Conservation (phyloP, 2,113 vertebrate species). For the Thalassoma bifasciatum region DNA sequence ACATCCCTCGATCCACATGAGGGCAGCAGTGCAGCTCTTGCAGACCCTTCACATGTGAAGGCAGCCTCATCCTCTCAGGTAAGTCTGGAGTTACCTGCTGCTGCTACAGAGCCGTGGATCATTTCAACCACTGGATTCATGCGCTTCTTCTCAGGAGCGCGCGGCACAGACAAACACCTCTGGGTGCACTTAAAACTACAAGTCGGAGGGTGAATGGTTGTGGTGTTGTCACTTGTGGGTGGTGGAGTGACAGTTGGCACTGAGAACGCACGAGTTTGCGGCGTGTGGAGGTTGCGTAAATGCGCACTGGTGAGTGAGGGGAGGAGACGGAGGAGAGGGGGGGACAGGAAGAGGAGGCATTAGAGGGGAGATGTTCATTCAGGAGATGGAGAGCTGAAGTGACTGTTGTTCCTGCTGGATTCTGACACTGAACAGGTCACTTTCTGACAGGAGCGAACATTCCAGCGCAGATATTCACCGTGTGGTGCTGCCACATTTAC, state of each 20-base stretch:
- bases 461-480: neutral
- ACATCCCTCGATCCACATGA: slow-evolving; percentile 29
- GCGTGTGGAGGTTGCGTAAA: slow-evolving; percentile 37
- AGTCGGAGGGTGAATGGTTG: neutral
- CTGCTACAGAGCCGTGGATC: neutral
- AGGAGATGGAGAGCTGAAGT: slow-evolving; percentile 7
- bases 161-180: neutral
- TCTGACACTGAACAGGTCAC: slow-evolving; percentile 21
- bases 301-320: slow-evolving; percentile 48
- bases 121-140: neutral
- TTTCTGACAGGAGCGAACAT: neutral
- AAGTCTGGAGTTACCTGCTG: slow-evolving; percentile 59
- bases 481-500: slow-evolving; percentile 24
- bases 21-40: slow-evolving; percentile 63
- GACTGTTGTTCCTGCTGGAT: slow-evolving; percentile 21
- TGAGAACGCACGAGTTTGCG: slow-evolving; percentile 4
- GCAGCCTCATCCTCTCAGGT: slow-evolving; percentile 48
- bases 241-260: slow-evolving; percentile 7
- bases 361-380: slow-evolving; percentile 2
- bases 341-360: slow-evolving; percentile 11
- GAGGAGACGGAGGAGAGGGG: too few species aligned
- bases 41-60: neutral
- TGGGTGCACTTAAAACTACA: accelerated
- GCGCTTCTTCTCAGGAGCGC: neutral
- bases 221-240: neutral